Evolutionary conservation across 2,888 invertebrate species (phyloP).

Genomic region (Antheraea assamensis): DNA sequence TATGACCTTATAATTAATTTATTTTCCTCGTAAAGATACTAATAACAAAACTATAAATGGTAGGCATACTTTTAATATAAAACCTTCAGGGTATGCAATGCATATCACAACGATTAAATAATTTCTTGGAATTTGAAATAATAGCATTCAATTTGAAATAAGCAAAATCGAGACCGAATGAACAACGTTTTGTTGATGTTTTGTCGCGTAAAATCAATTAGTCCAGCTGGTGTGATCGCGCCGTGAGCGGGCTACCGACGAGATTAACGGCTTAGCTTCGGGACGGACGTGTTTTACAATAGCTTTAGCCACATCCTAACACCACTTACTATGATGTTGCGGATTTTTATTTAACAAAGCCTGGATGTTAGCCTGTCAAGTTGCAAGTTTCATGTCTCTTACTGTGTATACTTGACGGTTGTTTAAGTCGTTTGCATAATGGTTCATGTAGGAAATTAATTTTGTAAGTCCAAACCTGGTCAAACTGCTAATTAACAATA

Average conservation of each 20-base stretch:
- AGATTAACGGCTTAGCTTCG: constrained; percentile 41
- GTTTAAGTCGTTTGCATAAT: background rate
- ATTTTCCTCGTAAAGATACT: no score
- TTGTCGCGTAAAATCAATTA: constrained; percentile 43
- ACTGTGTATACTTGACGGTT: background rate
- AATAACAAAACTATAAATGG: no score
- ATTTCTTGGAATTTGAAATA: background rate
- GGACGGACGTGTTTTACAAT: constrained; percentile 37
- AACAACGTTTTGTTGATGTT: constrained; percentile 29
- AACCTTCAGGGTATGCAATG: background rate
- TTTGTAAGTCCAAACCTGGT: background rate
- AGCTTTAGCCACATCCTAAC: constrained; percentile 32
- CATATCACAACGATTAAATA: background rate
- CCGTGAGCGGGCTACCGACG: constrained; percentile 35
- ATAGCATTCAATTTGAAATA: constrained; percentile 1
- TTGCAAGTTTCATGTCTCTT: background rate
- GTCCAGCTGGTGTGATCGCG: constrained; percentile 32
- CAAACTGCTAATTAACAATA: background rate
- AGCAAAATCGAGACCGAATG: constrained; percentile 2
- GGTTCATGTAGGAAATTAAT: background rate
- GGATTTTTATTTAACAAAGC: constrained; percentile 2
- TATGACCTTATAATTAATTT: no score
- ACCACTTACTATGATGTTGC: constrained; percentile 15
- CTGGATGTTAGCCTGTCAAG: background rate
- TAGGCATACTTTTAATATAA: background rate